These are phyloP conservation scores for Synergus itoensis DNA, from an alignment of 2,888 invertebrate genomes.

Conservation along the genomic window DNA sequence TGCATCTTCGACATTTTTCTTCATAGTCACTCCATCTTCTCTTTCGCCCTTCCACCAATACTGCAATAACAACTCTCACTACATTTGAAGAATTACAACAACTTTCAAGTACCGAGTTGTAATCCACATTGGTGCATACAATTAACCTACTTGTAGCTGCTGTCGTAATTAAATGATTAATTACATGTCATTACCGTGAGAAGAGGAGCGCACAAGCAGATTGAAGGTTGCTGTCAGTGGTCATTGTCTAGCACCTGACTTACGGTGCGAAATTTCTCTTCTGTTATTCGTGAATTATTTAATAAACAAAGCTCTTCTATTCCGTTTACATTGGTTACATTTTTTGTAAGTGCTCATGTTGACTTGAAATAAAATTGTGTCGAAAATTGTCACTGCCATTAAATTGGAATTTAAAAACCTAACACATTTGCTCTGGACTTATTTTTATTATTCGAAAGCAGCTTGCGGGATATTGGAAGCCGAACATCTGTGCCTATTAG, in stretches of 20 bases:
- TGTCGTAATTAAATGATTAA: constrained; percentile 62
- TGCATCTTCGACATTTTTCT: constrained; percentile 44
- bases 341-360: too few species aligned
- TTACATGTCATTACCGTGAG: constrained; percentile 43
- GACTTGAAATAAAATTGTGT: too few species aligned
- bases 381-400: neutral
- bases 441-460: neutral
- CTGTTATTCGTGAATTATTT: neutral
- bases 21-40: constrained; percentile 24
- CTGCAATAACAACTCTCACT: constrained; percentile 6
- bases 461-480: constrained; percentile 14
- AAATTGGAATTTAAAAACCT: neutral
- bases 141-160: constrained; percentile 59
- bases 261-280: neutral
- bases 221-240: neutral
- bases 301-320: neutral
- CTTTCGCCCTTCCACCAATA: constrained; percentile 28
- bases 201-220: neutral
- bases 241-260: neutral
- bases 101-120: neutral
- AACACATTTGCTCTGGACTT: neutral
- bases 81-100: neutral
- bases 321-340: neutral
- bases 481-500: neutral
- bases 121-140: constrained; percentile 48